These are phyloP conservation scores for Solea senegalensis DNA, from an alignment of 2,113 vertebrate genomes.

Conservation along the genomic window DNA sequence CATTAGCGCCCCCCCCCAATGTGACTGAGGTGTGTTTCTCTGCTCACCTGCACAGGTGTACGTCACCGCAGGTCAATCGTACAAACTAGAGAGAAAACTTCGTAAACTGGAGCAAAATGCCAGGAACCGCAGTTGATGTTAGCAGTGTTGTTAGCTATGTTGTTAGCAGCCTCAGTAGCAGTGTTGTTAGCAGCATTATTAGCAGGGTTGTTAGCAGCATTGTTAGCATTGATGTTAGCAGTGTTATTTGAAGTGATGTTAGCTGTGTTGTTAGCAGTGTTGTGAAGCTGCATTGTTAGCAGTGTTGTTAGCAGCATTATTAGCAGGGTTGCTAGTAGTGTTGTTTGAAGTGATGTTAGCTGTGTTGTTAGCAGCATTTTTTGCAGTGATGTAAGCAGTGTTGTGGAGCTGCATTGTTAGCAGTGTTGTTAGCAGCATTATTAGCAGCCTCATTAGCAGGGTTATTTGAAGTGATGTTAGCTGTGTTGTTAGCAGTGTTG, in stretches of 20 bases:
- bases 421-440: too few relatives aligned
- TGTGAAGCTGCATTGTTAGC: background rate
- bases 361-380: too few relatives aligned
- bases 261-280: background rate
- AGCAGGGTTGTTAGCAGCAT: background rate
- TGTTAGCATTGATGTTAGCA: background rate
- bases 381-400: too few relatives aligned
- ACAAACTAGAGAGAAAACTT: conserved; percentile 69
- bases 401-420: background rate
- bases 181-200: background rate
- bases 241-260: background rate
- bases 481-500: background rate
- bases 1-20: background rate
- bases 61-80: conserved; percentile 77
- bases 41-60: conserved; percentile 80
- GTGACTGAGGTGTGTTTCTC: conserved; percentile 13
- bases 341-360: too few relatives aligned
- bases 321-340: too few relatives aligned
- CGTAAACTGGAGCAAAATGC: conserved; percentile 71
- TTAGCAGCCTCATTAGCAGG: too few relatives aligned
- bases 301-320: background rate
- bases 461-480: background rate
- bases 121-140: conserved; percentile 46
- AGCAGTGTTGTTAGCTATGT: too few relatives aligned
- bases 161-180: too few relatives aligned